Conservation (phyloP, 1,140 invertebrate species). For the Sesamia nonagrioides region DNA sequence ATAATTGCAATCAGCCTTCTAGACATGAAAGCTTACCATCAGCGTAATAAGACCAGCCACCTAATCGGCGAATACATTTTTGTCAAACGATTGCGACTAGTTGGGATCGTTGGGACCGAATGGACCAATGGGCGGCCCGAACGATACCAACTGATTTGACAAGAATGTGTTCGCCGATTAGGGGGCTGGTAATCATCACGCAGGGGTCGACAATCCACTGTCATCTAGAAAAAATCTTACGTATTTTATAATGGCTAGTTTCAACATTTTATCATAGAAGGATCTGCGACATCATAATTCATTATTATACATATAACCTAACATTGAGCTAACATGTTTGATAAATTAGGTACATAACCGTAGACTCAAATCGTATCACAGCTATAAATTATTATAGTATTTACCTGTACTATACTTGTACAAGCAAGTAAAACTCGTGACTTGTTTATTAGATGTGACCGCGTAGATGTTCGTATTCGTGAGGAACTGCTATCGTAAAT, state of each 20-base stretch:
- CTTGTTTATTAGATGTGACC: conserved; percentile 64
- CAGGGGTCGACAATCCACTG: too few species aligned
- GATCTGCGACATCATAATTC: not conserved
- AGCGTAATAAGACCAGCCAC: too few species aligned
- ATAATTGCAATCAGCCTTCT: too few species aligned
- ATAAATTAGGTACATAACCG: conserved; percentile 16
- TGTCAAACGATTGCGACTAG: too few species aligned
- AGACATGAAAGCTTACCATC: too few species aligned
- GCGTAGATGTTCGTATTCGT: conserved; percentile 72
- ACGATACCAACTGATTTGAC: too few species aligned
- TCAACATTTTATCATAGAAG: not conserved
- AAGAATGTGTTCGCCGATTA: too few species aligned
- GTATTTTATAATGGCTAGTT: not conserved
- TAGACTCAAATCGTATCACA: conserved; percentile 15
- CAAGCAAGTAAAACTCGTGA: conserved; percentile 53
- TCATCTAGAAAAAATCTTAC: too few species aligned
- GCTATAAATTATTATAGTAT: conserved; percentile 21
- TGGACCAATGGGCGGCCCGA: too few species aligned
- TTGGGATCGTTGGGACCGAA: too few species aligned
- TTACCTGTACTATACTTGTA: conserved; percentile 45
- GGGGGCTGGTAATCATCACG: too few species aligned
- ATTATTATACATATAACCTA: not conserved
- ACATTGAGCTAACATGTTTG: conserved; percentile 10
- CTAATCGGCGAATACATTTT: too few species aligned
- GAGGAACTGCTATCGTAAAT: conserved; percentile 79